Evolutionary conservation across 1,140 invertebrate species (phyloP).

Genomic region (Matsumurasca onukii): DNA sequence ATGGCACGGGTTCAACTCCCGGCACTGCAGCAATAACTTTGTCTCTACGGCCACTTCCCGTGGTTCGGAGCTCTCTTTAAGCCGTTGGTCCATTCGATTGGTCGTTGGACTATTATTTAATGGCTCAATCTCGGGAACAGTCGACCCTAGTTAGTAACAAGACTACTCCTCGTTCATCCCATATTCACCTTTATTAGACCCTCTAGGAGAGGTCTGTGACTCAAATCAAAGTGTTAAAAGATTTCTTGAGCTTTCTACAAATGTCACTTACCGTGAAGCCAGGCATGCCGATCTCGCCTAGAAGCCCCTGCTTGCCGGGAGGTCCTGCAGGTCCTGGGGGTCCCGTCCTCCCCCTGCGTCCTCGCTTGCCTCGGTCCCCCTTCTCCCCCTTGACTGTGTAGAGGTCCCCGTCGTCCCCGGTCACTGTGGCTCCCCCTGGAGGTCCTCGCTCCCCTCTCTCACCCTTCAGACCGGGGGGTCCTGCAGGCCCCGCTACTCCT

Average conservation of each 20-base stretch:
- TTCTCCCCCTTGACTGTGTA: constrained; percentile 61
- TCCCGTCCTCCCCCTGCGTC: constrained; percentile 42
- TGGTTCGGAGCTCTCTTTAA: neutral
- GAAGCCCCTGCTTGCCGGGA: neutral
- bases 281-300: neutral
- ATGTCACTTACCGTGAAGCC: neutral
- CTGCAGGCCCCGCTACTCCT: constrained; percentile 48
- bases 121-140: neutral
- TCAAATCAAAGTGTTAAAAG: too few relatives aligned
- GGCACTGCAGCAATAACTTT: too few relatives aligned
- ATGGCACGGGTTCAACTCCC: too few relatives aligned
- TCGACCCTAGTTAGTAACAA: neutral
- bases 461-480: constrained; percentile 37
- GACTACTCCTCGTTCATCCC: neutral
- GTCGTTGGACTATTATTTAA: neutral
- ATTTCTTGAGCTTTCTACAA: too few relatives aligned
- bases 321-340: neutral
- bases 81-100: neutral
- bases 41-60: too few relatives aligned
- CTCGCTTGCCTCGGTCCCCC: constrained; percentile 72
- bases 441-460: neutral
- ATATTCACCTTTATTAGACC: neutral
- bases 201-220: neutral
- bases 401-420: neutral
- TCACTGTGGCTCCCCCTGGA: neutral